A percentile compares a stretch with the other conserved stretches of the same genome.
phyloP scores from a whole-genome alignment of 2,797 vertebrate species.

The Podargus strigoides region DNA sequence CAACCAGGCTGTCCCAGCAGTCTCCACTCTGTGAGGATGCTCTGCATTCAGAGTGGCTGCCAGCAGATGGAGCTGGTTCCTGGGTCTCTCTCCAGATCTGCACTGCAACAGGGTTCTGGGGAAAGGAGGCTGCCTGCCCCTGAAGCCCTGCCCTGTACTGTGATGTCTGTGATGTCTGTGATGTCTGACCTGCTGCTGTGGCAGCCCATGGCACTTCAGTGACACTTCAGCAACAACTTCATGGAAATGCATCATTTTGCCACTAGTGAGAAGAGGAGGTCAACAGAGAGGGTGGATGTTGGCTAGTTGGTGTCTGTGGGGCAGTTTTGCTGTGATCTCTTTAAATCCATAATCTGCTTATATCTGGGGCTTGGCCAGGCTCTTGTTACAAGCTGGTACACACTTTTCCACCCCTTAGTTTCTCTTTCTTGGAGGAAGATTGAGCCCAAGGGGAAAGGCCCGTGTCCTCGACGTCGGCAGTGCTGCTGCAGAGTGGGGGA shows the following conservation, averaged over 20 bases:
- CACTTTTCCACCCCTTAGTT: constrained; percentile 36
- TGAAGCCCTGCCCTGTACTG: neutral
- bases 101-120: fast-evolving
- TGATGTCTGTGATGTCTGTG: fast-evolving
- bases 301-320: neutral
- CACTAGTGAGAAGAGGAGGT: neutral
- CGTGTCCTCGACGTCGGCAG: constrained; percentile 92
- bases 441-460: constrained; percentile 93
- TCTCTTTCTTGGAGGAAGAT: constrained; percentile 89
- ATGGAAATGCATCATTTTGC: fast-evolving
- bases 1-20: neutral
- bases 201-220: neutral
- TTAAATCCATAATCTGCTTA: neutral
- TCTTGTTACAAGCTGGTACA: neutral
- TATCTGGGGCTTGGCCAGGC: neutral
- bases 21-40: neutral
- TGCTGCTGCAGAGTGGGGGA: constrained; percentile 98
- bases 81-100: neutral
- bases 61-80: constrained; percentile 15
- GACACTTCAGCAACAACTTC: neutral
- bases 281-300: neutral
- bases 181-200: fast-evolving
- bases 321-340: neutral
- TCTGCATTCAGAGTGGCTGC: neutral
- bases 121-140: neutral